phyloP scores from a whole-genome alignment of 2,113 vertebrate genomes.

The Epinephelus moara region DNA sequence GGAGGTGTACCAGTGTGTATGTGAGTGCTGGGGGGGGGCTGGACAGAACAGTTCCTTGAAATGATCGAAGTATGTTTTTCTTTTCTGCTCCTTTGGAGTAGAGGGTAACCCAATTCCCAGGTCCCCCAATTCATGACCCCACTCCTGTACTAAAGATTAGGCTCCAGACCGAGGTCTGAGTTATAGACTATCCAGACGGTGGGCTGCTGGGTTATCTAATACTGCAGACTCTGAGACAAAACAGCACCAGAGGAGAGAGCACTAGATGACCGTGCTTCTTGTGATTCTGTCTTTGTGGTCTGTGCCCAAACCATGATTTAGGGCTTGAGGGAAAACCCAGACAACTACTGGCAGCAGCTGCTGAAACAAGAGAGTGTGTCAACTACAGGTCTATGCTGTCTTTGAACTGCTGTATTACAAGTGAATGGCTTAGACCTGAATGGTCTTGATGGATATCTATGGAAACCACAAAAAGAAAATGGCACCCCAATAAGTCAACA shows the following conservation, averaged over 20 bases:
- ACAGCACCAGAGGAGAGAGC: constrained; percentile 28
- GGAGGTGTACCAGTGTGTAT: constrained; percentile 44
- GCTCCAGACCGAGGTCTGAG: constrained; percentile 54
- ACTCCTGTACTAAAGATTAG: constrained; percentile 46
- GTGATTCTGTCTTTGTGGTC: constrained; percentile 56
- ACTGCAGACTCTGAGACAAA: constrained; percentile 48
- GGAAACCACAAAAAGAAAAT: constrained; percentile 57
- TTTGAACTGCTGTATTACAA: constrained; percentile 47
- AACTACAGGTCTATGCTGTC: constrained; percentile 49
- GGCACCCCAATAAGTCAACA: constrained; percentile 36
- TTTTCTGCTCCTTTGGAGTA: constrained; percentile 64
- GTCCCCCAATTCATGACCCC: constrained; percentile 57
- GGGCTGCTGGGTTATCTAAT: constrained; percentile 68
- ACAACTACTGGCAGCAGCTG: constrained; percentile 53
- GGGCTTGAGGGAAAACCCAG: constrained; percentile 49
- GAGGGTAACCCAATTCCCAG: constrained; percentile 63
- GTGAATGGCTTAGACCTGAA: constrained; percentile 26
- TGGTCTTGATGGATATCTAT: constrained; percentile 44
- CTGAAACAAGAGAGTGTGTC: constrained; percentile 66
- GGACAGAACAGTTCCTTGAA: constrained; percentile 49
- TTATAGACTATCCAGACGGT: constrained; percentile 70
- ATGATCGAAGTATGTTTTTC: constrained; percentile 79
- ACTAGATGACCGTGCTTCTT: constrained; percentile 25
- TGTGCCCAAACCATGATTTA: constrained; percentile 64
- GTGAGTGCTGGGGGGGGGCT: constrained; percentile 1